A percentile compares a stretch with the other conserved stretches of the same genome.
These are phyloP conservation scores for Notodromas monacha DNA, from an alignment of 2,888 invertebrate genomes.

Conservation along the genomic window DNA sequence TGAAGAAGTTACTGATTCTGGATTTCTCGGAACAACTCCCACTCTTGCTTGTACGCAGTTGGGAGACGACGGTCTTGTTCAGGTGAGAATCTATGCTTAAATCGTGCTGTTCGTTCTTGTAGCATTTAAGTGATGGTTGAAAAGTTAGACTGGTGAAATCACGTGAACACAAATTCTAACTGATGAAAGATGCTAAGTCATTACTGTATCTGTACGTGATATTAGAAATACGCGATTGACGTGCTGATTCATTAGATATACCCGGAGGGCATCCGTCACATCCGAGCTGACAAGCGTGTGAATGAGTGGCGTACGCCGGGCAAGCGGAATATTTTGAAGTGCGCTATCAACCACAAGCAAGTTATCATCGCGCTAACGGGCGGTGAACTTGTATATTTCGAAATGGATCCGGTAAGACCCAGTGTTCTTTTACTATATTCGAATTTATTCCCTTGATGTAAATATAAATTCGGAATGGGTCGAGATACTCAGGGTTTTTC, in stretches of 20 bases:
- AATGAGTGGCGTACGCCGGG: conserved; percentile 98
- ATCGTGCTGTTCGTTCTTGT: too few species aligned
- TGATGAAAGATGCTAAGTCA: too few species aligned
- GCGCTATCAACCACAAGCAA: conserved; percentile 91
- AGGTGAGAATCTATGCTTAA: conserved; percentile 28
- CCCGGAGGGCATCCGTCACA: conserved; percentile 92
- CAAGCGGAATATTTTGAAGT: conserved; percentile 80
- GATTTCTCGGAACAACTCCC: conserved; percentile 90
- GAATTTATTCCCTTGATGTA: too few species aligned
- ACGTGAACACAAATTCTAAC: too few species aligned
- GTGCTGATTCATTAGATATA: too few species aligned
- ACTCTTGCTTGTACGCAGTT: conserved; percentile 91
- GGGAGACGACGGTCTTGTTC: conserved; percentile 86
- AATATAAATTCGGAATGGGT: too few species aligned
- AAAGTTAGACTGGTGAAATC: too few species aligned
- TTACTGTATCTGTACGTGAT: too few species aligned
- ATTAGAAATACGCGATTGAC: too few species aligned
- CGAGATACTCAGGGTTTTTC: too few species aligned
- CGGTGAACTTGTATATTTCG: conserved; percentile 91
- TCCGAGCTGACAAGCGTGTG: conserved; percentile 82
- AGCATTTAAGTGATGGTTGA: too few species aligned
- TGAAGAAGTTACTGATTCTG: conserved; percentile 99
- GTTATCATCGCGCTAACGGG: conserved; percentile 91
- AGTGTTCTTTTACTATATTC: background rate
- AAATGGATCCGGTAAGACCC: conserved; percentile 84